Base-by-base conservation (phyloP, 2,113 vertebrate species). In the Jaculus jaculus region DNA sequence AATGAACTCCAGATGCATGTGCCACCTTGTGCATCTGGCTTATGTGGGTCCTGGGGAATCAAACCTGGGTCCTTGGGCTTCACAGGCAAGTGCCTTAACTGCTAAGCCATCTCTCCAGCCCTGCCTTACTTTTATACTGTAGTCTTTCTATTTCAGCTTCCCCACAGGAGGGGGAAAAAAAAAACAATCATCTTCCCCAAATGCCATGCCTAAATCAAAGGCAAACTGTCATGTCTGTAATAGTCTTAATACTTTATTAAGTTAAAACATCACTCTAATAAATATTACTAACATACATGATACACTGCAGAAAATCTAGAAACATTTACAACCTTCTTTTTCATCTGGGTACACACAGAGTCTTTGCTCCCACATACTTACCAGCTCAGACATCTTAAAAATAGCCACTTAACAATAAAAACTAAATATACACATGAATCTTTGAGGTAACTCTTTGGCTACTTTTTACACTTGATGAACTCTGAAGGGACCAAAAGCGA, bases 241-340 rank as follows among this genome's bases (percentile, higher is more conserved):
- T 61, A 96, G 94, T 87, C 94, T 97, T 63, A 94, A 97, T 96
- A 98, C 80, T 98, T 98, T 98, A 98, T 98, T 98, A 98, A 98
- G 84, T 98, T 98, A 98, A 98, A 98, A 97, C 95, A 89, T 95
- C 97, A 89, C 92, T 97, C 97, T 97, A 98, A 98, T 98, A 98
- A 98, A 98, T 98, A 98, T 34, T 97, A 97, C 92, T 95, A 98
- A 97, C 97, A 98, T 97, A 98, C 96, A 96, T 96, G 97, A 97
- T 95, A 97, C 98, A 98, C 98, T 97, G 93, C 92, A 95, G 91
- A 97, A 97, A 92, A 97, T 95, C 97, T 97, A 98, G 96, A 95
- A 77, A 96, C 90, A 97, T 97, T 96, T 98, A 98, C 96, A 97
- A 97, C 97, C 94, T 34, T 71, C n/a, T 17, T 71, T 42, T 66